Base-by-base conservation (phyloP, 2,113 vertebrate genomes). In the Sapayoa aenigma region DNA sequence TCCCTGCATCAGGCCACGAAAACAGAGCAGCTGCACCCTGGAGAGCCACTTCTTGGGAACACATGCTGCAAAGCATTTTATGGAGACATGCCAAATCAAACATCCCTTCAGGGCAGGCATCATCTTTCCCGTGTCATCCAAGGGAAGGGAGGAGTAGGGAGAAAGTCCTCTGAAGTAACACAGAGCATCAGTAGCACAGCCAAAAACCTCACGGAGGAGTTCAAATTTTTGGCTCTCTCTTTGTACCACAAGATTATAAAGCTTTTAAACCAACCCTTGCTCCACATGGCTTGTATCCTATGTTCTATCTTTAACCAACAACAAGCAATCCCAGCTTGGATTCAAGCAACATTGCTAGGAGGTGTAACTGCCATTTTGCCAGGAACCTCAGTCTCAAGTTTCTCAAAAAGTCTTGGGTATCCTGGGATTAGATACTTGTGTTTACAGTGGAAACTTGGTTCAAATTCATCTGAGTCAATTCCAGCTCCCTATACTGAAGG, bases 391-490 rank as follows among this genome's bases (percentile, higher is more conserved):
- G 53, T 14, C 71, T 78, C 42, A 33, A 20, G 63, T 60, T 92
- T 92, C 90, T 80, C 81, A 84, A 56, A 93, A 85, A 89, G 60
- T 67, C 53, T 30, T 39, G 60, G 14, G 22, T 77, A 66, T 63
- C 65, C 76, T 76, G 50, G 72, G 69, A 94, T 94, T 87, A 83
- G 47, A 87, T 7, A 44, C 62, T 91, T 53, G 12, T 33, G 77
- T 46, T 56, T 65, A 7, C 58, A 69, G 65, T 67, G 92, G 92
- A 96, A 96, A 94, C 42, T 59, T 94, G 88, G 89, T 47, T 84
- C 25, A 47, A 87, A 81, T 66, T 91, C 87, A 90, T 35, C 65
- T 44, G 69, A 80, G 17, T 35, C 42, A 59, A 73, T 3, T 79
- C 69, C 83, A 91, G 73, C 20, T 72, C 59, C 47, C 42, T 52